Evolutionary conservation across 1,140 invertebrate genomes (phyloP).

Genomic region (Aphelinus certus): DNA sequence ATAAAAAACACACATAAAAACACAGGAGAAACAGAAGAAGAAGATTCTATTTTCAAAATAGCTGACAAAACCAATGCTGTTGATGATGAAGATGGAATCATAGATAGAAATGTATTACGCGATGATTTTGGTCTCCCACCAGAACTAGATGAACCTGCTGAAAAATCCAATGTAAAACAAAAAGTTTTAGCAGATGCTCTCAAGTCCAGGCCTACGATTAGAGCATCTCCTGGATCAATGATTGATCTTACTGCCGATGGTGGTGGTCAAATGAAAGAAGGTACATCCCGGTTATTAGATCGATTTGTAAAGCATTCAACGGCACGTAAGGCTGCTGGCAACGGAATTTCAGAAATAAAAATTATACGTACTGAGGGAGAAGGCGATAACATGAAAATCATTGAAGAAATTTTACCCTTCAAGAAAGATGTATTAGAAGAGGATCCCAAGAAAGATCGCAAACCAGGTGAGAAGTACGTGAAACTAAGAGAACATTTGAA

Average conservation of each 20-base stretch:
- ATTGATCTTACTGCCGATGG: constrained; percentile 68
- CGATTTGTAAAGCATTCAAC: constrained; percentile 70
- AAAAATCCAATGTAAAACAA: constrained; percentile 37
- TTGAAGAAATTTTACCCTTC: constrained; percentile 54
- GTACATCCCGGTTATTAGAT: constrained; percentile 70
- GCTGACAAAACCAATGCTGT: neutral
- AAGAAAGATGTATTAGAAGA: constrained; percentile 48
- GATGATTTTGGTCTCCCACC: constrained; percentile 39
- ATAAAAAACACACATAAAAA: no score
- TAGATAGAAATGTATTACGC: constrained; percentile 24
- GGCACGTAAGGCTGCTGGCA: constrained; percentile 61
- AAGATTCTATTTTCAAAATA: constrained; percentile 7
- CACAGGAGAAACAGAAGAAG: constrained; percentile 1
- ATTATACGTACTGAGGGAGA: constrained; percentile 58
- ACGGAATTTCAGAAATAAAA: constrained; percentile 62
- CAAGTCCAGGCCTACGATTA: constrained; percentile 66
- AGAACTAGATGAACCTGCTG: constrained; percentile 34
- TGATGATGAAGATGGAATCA: constrained; percentile 6
- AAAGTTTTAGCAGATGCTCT: constrained; percentile 33
- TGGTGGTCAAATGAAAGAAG: constrained; percentile 59
- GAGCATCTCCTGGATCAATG: constrained; percentile 67
- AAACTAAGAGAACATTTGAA: constrained; percentile 73
- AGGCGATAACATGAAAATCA: constrained; percentile 50
- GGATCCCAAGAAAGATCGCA: constrained; percentile 53
- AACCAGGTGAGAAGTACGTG: constrained; percentile 71